Conservation (phyloP, 2,797 vertebrate genomes). For the Erethizon dorsatum region DNA sequence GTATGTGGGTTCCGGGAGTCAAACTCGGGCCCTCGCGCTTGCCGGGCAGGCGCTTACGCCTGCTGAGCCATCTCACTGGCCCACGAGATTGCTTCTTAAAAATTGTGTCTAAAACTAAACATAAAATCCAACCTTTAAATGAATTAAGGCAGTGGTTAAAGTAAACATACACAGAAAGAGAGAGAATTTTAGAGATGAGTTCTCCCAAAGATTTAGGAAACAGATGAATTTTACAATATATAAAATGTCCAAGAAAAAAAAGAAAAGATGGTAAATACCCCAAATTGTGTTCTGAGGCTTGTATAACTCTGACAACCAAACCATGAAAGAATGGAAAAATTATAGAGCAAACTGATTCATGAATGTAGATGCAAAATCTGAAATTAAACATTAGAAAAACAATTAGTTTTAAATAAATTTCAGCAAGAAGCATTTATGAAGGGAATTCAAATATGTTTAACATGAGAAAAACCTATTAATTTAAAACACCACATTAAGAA, state of each 20-base stretch:
- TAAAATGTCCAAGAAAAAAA: neutral
- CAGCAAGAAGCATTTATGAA: neutral
- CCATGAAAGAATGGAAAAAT: neutral
- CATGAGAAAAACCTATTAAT: neutral
- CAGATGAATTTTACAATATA: neutral
- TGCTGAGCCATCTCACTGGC: too few species aligned
- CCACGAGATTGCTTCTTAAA: neutral
- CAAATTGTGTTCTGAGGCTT: neutral
- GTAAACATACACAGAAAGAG: neutral
- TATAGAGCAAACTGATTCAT: constrained; percentile 7
- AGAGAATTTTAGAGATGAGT: neutral
- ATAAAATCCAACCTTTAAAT: neutral
- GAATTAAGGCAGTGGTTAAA: neutral
- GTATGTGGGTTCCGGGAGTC: too few species aligned
- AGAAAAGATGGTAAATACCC: neutral
- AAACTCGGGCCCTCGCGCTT: too few species aligned
- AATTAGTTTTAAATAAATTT: neutral
- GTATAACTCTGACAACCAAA: neutral
- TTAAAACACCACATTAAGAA: constrained; percentile 8
- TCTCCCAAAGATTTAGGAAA: neutral
- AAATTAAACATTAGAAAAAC: neutral
- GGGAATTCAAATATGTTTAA: constrained; percentile 1
- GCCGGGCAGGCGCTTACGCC: too few species aligned
- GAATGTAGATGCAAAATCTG: neutral
- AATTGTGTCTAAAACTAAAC: neutral